phyloP scores from a whole-genome alignment of 30 jellyfish, hydroid and myxozoan genomes.

The Calvadosia cruxmelitensis region DNA sequence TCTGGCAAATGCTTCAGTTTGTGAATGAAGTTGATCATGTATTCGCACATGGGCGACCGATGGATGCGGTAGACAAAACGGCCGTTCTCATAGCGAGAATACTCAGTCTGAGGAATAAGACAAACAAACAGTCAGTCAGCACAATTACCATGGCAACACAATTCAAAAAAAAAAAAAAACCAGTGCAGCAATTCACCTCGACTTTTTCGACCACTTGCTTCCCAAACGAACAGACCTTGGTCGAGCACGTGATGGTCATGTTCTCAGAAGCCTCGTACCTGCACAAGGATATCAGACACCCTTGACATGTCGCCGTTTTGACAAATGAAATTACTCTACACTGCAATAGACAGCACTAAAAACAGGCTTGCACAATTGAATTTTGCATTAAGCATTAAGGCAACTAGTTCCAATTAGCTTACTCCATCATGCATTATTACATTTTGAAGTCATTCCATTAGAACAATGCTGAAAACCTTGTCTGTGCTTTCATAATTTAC shows the following conservation, averaged over 20 bases:
- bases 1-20: conserved; percentile 82
- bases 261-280: conserved; percentile 82
- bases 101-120: conserved; percentile 36
- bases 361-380: too few relatives aligned
- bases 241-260: conserved; percentile 84
- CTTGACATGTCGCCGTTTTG: too few relatives aligned
- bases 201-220: conserved; percentile 94
- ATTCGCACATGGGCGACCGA: conserved; percentile 97
- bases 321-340: not conserved
- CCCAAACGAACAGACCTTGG: conserved; percentile 91
- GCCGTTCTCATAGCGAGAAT: conserved; percentile 76
- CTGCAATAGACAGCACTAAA: too few relatives aligned
- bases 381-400: too few relatives aligned
- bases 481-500: too few relatives aligned
- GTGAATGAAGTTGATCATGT: conserved; percentile 82
- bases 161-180: not conserved
- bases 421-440: too few relatives aligned
- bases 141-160: not conserved
- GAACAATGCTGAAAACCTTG: too few relatives aligned
- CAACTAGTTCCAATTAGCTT: too few relatives aligned
- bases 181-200: conserved; percentile 27
- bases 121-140: not conserved
- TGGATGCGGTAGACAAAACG: conserved; percentile 75
- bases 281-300: not conserved
- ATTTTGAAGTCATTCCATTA: too few relatives aligned